Base-by-base conservation (phyloP, 2,888 invertebrate species). In the Agonum fuliginosum region DNA sequence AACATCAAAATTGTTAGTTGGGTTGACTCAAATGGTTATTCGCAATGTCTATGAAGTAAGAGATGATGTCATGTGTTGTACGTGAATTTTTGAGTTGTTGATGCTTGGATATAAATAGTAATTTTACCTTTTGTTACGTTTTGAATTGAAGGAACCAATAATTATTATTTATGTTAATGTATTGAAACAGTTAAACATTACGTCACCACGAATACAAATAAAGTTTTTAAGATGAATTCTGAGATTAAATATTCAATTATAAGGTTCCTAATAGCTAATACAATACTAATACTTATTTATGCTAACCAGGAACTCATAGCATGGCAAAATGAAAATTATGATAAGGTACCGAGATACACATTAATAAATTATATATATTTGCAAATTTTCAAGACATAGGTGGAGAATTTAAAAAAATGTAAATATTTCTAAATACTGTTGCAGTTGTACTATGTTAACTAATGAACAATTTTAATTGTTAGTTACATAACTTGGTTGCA, bases 31-130 rank as follows among this genome's bases (percentile, higher is more conserved):
- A 54, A 54, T 34, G 67, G 20, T 19, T 20, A 67, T 67, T 67
- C 37, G 41, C 67, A 67, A 41, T 41, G 19, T 48, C 14, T 46
- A 71, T 71, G 71, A 71, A 20, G 71, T 34, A 71, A 71, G 46
- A 19, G 51, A 34, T 71, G 71, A 71, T 71, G 71, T 71, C 71
- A 67, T 34, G n/a, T 20, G 17, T 30, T 8, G 22, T 67, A 41
- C 34, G 71, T 71, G 51, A 34, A 71, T 71, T 71, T 71, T 51
- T 41, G 6, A 54, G 54, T 22, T 54, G 51, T 24, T 51, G 54
- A 54, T 27, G 10, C 6, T 69, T 24, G 43, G 37, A 10, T 65
- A 65, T 6, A 65, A 65, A 65, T 65, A 65, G 37, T 37, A 20
- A 19, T 65, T 58, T 19, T 4, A 37, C 22, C 41, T 34, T 65